Evolutionary conservation across 2,888 invertebrate species (phyloP).

Genomic region (Ariolimax columbianus): DNA sequence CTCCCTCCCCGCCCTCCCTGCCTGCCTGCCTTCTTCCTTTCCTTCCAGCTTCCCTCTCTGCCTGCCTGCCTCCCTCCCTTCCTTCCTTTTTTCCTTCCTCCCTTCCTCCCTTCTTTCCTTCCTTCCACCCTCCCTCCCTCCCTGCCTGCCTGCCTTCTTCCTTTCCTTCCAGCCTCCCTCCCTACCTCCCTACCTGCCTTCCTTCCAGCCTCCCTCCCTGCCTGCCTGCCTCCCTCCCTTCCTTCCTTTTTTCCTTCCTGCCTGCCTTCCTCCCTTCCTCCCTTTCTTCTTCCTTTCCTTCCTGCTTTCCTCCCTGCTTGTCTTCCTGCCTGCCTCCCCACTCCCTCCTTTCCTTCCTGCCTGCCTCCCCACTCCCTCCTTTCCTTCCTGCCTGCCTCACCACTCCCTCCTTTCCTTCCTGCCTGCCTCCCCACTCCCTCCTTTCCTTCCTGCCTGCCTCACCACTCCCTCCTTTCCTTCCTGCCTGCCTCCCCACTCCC

Average conservation of each 20-base stretch:
- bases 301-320: too few species aligned
- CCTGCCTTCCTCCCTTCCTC: background rate
- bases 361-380: background rate
- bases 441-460: background rate
- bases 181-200: too few species aligned
- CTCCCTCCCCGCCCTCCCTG: too few species aligned
- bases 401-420: background rate
- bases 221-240: background rate
- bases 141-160: background rate
- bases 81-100: too few species aligned
- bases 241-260: background rate
- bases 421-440: background rate
- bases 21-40: too few species aligned
- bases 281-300: background rate
- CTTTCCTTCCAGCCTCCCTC: background rate
- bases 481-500: background rate
- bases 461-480: background rate
- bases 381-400: background rate
- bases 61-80: too few species aligned
- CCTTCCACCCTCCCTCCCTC: slow-evolving; percentile 8
- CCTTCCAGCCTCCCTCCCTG: too few species aligned
- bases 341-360: background rate
- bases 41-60: too few species aligned
- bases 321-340: too few species aligned
- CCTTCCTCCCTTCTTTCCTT: background rate